phyloP scores from a whole-genome alignment of 1,140 invertebrate genomes.

The honey bee (Apis mellifera) region DNA sequence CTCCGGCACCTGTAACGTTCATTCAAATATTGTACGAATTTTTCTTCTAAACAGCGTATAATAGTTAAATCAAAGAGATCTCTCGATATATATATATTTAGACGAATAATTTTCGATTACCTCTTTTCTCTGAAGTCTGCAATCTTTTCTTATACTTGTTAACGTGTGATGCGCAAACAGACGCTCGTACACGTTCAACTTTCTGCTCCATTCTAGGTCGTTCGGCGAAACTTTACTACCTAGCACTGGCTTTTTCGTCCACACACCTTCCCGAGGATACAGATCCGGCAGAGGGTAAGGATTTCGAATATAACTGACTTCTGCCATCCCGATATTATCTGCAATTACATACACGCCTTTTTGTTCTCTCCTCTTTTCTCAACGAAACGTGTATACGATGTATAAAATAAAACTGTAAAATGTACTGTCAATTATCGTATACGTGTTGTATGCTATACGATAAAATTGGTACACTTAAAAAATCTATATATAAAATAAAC shows the following conservation, averaged over 20 bases:
- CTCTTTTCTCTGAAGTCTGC: slow-evolving; percentile 67
- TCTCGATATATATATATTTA: no score
- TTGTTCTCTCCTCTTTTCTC: no score
- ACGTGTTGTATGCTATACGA: no score
- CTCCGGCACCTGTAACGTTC: slow-evolving; percentile 67
- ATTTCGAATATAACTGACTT: slow-evolving; percentile 69
- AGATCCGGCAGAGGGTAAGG: slow-evolving; percentile 77
- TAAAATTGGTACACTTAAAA: no score
- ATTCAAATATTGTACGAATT: background rate
- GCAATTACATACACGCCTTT: background rate
- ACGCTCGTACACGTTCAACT: slow-evolving; percentile 72
- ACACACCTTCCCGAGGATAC: slow-evolving; percentile 70
- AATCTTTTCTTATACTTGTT: slow-evolving; percentile 73
- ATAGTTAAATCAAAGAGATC: no score
- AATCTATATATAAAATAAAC: no score
- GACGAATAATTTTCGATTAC: slow-evolving; percentile 29
- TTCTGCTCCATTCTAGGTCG: slow-evolving; percentile 70
- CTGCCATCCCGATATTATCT: slow-evolving; percentile 40
- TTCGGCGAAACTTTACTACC: slow-evolving; percentile 68
- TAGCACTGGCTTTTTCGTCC: slow-evolving; percentile 70
- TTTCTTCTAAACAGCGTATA: no score
- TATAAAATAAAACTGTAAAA: background rate
- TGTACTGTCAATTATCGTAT: no score
- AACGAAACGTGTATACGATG: background rate
- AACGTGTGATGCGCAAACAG: slow-evolving; percentile 79